Evolutionary conservation across 2,888 invertebrate genomes (phyloP).

Genomic region (Lithosia quadra): DNA sequence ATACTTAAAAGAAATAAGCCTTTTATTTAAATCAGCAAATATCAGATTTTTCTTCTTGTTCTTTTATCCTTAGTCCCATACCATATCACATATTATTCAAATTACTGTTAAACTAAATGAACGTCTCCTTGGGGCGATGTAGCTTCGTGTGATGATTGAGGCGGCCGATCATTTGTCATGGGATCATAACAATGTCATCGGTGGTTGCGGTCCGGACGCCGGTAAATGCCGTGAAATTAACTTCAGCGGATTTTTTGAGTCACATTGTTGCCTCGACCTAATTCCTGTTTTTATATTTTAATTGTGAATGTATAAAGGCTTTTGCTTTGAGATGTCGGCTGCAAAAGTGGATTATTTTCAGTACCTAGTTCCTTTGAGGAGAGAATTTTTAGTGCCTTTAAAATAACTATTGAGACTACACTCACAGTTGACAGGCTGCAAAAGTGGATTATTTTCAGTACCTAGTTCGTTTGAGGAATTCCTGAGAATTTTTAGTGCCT

Average conservation of each 20-base stretch:
- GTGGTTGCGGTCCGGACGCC: conserved; percentile 67
- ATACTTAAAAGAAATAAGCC: too few relatives aligned
- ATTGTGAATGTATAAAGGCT: neutral
- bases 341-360: too few relatives aligned
- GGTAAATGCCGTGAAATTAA: conserved; percentile 74
- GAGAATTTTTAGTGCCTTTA: too few relatives aligned
- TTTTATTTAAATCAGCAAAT: too few relatives aligned
- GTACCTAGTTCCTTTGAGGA: too few relatives aligned
- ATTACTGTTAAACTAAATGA: neutral
- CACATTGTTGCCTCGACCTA: conserved; percentile 52
- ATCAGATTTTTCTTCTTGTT: too few relatives aligned
- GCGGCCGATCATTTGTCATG: conserved; percentile 68
- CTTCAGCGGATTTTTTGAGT: conserved; percentile 69
- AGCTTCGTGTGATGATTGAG: conserved; percentile 54
- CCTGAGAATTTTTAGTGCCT: too few relatives aligned
- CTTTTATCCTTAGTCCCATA: neutral
- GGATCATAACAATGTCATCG: conserved; percentile 61
- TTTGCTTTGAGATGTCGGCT: neutral
- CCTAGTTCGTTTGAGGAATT: too few relatives aligned
- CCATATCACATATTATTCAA: neutral
- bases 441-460: too few relatives aligned
- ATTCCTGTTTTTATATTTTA: neutral
- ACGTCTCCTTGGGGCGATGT: neutral
- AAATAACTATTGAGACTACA: too few relatives aligned
- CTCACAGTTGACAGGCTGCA: too few relatives aligned